These are phyloP conservation scores for Acrocera orbiculus DNA, from an alignment of 2,888 invertebrate genomes.

Conservation along the genomic window DNA sequence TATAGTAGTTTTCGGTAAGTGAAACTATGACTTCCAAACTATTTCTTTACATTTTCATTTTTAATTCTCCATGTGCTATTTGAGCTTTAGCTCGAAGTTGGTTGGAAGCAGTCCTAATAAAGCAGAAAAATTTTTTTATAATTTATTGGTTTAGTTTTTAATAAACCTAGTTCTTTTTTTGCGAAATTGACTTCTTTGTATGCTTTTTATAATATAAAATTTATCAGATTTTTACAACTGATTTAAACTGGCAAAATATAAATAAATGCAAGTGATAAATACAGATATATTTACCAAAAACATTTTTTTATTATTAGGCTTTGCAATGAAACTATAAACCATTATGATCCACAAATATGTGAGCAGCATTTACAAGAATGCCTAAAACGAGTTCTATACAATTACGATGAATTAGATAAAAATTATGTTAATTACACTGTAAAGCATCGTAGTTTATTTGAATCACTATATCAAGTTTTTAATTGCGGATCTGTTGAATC, in stretches of 20 bases:
- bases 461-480: conserved; percentile 38
- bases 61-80: no score
- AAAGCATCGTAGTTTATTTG: conserved; percentile 32
- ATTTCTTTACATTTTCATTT: not conserved
- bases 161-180: not conserved
- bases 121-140: not conserved
- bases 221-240: no score
- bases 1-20: conserved; percentile 41
- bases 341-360: conserved; percentile 44
- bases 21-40: not conserved
- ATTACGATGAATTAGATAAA: conserved; percentile 32
- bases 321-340: conserved; percentile 32
- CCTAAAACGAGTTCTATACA: conserved; percentile 35
- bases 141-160: not conserved
- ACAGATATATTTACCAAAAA: no score
- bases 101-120: no score
- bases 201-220: no score
- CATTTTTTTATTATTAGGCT: conserved; percentile 29
- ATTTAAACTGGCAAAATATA: no score
- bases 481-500: conserved; percentile 37
- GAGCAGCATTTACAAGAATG: conserved; percentile 44
- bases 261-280: no score
- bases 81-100: no score
- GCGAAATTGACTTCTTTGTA: not conserved
- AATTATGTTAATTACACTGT: conserved; percentile 1